Conservation (phyloP, 2,113 vertebrate species). For the Axis porcinus region DNA sequence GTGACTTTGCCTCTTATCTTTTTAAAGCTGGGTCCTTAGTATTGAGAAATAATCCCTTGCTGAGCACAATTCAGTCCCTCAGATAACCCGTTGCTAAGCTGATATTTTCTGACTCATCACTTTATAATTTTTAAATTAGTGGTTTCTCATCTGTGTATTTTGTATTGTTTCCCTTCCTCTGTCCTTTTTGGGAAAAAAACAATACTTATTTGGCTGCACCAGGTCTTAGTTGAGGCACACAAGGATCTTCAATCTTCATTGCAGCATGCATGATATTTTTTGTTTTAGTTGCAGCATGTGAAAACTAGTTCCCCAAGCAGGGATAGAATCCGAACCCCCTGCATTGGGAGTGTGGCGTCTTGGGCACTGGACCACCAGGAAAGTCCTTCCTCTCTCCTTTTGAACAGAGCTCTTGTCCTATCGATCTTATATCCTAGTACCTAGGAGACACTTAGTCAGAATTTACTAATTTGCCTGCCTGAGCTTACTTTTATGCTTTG, state of each 20-base stretch:
- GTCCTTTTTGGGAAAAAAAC: neutral
- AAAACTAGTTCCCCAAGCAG: neutral
- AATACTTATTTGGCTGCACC: neutral
- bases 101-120: neutral
- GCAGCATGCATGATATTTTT: neutral
- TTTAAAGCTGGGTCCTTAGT: neutral
- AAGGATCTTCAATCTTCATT: neutral
- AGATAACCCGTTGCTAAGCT: neutral
- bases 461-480: neutral
- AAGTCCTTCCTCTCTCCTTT: neutral
- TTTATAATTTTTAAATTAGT: neutral
- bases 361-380: neutral
- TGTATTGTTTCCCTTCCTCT: neutral
- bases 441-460: neutral
- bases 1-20: neutral
- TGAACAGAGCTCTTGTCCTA: neutral
- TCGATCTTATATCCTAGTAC: neutral
- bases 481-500: neutral
- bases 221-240: neutral
- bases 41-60: neutral
- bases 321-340: neutral
- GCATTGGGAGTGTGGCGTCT: neutral
- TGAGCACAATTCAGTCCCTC: neutral
- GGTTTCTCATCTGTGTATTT: neutral
- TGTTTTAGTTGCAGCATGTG: neutral